Evolutionary conservation across 2,113 vertebrate genomes (phyloP).

Genomic region (Rhinichthys klamathensis): DNA sequence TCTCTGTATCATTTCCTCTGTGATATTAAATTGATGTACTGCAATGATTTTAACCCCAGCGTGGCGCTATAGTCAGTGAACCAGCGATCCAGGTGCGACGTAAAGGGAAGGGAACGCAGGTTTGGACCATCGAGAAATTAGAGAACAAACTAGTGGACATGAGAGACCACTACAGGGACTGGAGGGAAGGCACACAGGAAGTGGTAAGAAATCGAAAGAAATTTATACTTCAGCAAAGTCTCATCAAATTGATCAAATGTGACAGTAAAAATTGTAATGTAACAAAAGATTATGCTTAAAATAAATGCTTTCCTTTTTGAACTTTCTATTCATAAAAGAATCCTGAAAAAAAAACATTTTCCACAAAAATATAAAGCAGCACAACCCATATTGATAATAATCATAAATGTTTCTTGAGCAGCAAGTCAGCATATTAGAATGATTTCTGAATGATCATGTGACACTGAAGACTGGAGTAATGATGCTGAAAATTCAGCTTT

Average conservation of each 20-base stretch:
- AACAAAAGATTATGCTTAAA: background rate
- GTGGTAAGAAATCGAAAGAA: constrained; percentile 60
- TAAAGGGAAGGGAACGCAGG: constrained; percentile 90
- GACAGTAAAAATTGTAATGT: background rate
- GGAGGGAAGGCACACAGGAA: constrained; percentile 85
- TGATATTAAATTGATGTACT: background rate
- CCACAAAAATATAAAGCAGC: no score
- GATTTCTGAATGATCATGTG: background rate
- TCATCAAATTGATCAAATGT: background rate
- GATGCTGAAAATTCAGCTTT: background rate
- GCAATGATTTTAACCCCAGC: constrained; percentile 70
- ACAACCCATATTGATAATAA: background rate
- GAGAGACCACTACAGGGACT: constrained; percentile 96
- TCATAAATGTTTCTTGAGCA: background rate
- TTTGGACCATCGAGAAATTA: constrained; percentile 97
- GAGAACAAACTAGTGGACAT: constrained; percentile 98
- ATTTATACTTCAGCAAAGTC: background rate
- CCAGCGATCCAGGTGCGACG: constrained; percentile 95
- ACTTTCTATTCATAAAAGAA: background rate
- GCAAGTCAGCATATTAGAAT: background rate
- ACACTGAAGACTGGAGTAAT: background rate
- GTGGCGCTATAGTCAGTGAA: constrained; percentile 94
- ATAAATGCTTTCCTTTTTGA: background rate
- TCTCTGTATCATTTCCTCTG: background rate
- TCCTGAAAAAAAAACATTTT: no score